A percentile compares a stretch with the other conserved stretches of the same genome.
These are phyloP conservation scores for Silvanus unidentatus DNA, from an alignment of 2,888 invertebrate species.

Conservation along the genomic window DNA sequence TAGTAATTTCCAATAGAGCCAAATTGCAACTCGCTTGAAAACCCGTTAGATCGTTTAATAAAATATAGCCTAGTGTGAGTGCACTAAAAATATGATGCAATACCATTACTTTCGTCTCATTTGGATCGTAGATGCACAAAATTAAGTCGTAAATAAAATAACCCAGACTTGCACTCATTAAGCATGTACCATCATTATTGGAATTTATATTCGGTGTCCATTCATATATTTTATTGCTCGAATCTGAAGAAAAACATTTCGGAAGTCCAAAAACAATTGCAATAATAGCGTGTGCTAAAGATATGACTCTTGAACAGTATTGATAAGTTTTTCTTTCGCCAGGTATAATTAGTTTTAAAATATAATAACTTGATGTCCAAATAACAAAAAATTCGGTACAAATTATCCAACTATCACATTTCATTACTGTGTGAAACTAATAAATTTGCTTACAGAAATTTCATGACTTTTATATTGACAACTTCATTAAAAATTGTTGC, in stretches of 20 bases:
- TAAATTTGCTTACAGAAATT: too few species aligned
- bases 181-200: slow-evolving; percentile 28
- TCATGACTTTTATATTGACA: too few species aligned
- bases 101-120: slow-evolving; percentile 50
- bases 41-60: slow-evolving; percentile 48
- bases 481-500: too few species aligned
- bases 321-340: slow-evolving; percentile 29
- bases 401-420: too few species aligned
- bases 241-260: slow-evolving; percentile 38
- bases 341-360: background rate
- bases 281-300: slow-evolving; percentile 35
- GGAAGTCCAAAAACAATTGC: slow-evolving; percentile 33
- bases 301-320: slow-evolving; percentile 32
- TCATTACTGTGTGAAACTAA: too few species aligned
- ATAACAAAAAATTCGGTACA: too few species aligned
- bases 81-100: slow-evolving; percentile 52
- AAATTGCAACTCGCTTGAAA: slow-evolving; percentile 52
- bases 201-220: slow-evolving; percentile 26
- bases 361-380: background rate
- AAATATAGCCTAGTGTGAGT: slow-evolving; percentile 49
- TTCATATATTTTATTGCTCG: slow-evolving; percentile 34
- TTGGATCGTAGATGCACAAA: slow-evolving; percentile 54
- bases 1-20: slow-evolving; percentile 56
- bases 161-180: slow-evolving; percentile 56
- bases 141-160: slow-evolving; percentile 58